phyloP scores from a whole-genome alignment of 2,797 vertebrate genomes.

The Aselliscus stoliczkanus region DNA sequence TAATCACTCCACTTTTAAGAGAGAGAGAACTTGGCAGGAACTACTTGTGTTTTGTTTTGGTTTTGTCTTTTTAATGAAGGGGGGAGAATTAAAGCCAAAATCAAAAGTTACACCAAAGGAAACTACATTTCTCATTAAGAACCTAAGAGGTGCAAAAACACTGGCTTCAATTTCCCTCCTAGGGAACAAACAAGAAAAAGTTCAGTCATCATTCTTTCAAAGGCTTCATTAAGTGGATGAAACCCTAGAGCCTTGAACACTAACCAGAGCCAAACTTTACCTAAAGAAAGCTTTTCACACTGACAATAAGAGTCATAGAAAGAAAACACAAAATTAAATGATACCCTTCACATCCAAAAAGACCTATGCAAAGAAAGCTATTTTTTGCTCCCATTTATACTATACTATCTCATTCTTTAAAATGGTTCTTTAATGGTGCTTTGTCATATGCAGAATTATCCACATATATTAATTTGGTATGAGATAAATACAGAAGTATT shows the following conservation, averaged over 20 bases:
- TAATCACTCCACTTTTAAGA: background rate
- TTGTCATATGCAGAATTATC: background rate
- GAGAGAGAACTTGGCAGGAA: background rate
- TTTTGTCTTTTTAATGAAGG: background rate
- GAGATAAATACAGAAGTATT: background rate
- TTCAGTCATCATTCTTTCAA: background rate
- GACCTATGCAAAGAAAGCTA: background rate
- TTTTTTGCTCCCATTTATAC: background rate
- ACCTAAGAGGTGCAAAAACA: background rate
- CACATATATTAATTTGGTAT: background rate
- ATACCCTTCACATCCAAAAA: background rate
- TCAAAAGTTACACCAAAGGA: background rate
- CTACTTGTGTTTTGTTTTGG: background rate
- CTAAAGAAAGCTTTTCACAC: background rate
- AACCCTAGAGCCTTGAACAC: background rate
- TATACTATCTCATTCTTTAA: background rate
- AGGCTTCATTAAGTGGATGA: background rate
- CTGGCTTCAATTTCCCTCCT: background rate
- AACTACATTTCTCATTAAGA: conserved; percentile 12
- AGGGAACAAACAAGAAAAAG: background rate
- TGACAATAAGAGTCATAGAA: background rate
- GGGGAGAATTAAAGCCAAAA: conserved; percentile 16
- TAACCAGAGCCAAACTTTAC: background rate
- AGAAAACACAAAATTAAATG: background rate
- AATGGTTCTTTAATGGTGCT: background rate